Evolutionary conservation across 2,113 vertebrate genomes (phyloP).

Genomic region (Phaethornis superciliosus): DNA sequence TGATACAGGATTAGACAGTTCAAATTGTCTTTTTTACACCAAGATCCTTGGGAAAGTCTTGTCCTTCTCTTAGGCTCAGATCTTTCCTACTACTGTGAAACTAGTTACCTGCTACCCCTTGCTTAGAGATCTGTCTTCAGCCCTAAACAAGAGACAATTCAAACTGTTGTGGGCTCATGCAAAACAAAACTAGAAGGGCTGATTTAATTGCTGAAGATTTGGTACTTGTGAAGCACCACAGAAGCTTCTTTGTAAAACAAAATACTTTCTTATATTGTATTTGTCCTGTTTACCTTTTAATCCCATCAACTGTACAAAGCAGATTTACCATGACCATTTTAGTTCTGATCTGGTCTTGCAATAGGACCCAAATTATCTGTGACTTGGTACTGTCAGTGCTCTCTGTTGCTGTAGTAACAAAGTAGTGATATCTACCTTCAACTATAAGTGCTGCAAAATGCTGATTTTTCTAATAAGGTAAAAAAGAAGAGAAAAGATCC

Average conservation of each 20-base stretch:
- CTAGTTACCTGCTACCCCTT: not conserved
- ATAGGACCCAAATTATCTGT: not conserved
- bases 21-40: not conserved
- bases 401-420: conserved; percentile 52
- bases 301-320: not conserved
- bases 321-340: not conserved
- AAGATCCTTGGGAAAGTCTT: not conserved
- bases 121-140: not conserved
- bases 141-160: not conserved
- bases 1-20: not conserved
- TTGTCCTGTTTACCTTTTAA: not conserved
- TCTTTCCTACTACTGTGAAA: not conserved
- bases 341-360: not conserved
- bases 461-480: conserved; percentile 28
- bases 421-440: not conserved
- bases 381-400: not conserved
- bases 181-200: not conserved
- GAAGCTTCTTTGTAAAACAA: not conserved
- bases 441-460: not conserved
- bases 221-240: not conserved
- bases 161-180: not conserved
- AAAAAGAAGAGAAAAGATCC: not conserved
- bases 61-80: not conserved
- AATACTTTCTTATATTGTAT: not conserved
- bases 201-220: not conserved